Evolutionary conservation across 2,888 invertebrate genomes (phyloP).

Genomic region (Magallana nippona): DNA sequence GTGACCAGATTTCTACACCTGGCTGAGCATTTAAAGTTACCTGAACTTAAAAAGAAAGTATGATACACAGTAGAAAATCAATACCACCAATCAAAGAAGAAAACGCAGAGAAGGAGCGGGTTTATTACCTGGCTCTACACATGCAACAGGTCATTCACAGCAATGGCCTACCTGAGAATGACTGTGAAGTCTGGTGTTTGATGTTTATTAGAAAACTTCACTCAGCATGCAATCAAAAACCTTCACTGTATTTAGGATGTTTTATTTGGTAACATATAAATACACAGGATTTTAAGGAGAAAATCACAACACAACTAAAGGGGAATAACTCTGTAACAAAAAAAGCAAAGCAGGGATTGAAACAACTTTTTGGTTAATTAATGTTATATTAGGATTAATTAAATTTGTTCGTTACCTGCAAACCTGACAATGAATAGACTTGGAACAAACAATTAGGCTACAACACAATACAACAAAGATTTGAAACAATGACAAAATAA

Average conservation of each 20-base stretch:
- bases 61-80: neutral
- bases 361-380: neutral
- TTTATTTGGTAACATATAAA: neutral
- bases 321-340: constrained; percentile 5
- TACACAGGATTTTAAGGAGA: neutral
- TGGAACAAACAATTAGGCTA: constrained; percentile 36
- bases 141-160: neutral
- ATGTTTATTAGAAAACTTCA: too few species aligned
- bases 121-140: constrained; percentile 14
- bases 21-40: constrained; percentile 32
- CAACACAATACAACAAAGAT: constrained; percentile 26
- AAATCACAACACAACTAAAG: neutral
- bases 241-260: neutral
- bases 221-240: neutral
- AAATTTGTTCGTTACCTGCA: constrained; percentile 14
- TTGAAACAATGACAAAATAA: neutral
- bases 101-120: neutral
- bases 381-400: neutral
- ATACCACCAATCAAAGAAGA: neutral
- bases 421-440: constrained; percentile 37
- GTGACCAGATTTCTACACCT: constrained; percentile 39
- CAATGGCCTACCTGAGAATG: too few species aligned
- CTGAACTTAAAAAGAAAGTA: constrained; percentile 31
- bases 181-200: too few species aligned
- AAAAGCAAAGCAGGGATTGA: constrained; percentile 26